Conservation (phyloP, 2,113 vertebrate genomes). For the Atlantisia rogersi region DNA sequence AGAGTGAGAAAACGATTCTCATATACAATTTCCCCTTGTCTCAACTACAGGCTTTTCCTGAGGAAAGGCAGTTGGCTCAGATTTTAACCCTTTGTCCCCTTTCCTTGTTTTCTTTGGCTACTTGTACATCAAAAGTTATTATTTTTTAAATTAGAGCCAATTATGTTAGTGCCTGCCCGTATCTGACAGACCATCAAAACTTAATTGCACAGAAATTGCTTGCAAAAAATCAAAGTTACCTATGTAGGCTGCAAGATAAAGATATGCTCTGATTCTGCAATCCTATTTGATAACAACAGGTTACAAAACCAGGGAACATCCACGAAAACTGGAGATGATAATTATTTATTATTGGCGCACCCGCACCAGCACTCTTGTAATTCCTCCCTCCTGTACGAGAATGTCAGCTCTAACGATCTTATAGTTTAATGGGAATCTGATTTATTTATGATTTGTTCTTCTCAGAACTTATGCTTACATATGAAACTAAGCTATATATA, state of each 20-base stretch:
- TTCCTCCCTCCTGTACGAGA: not conserved
- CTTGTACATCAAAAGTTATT: conserved; percentile 50
- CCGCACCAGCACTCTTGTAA: not conserved
- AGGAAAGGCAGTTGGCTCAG: conserved; percentile 59
- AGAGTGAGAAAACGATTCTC: conserved; percentile 52
- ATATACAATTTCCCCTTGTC: conserved; percentile 52
- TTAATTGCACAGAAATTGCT: conserved; percentile 56
- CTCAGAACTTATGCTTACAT: not conserved
- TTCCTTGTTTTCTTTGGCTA: conserved; percentile 70
- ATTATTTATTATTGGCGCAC: not conserved
- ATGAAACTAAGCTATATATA: not conserved
- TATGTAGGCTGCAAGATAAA: not conserved
- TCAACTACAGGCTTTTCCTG: conserved; percentile 67
- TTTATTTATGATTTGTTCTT: conserved; percentile 42
- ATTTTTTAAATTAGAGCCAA: conserved; percentile 58
- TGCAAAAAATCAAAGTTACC: conserved; percentile 36
- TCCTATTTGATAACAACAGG: conserved; percentile 12
- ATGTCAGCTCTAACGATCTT: not conserved
- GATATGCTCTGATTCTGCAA: not conserved
- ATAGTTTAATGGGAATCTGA: not conserved
- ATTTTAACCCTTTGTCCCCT: conserved; percentile 60
- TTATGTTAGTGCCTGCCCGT: conserved; percentile 34
- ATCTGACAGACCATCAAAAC: conserved; percentile 62
- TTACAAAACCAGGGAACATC: conserved; percentile 15
- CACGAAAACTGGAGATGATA: not conserved